phyloP scores from a whole-genome alignment of 2,888 invertebrate genomes.

The Callyntrura guangdongensis region DNA sequence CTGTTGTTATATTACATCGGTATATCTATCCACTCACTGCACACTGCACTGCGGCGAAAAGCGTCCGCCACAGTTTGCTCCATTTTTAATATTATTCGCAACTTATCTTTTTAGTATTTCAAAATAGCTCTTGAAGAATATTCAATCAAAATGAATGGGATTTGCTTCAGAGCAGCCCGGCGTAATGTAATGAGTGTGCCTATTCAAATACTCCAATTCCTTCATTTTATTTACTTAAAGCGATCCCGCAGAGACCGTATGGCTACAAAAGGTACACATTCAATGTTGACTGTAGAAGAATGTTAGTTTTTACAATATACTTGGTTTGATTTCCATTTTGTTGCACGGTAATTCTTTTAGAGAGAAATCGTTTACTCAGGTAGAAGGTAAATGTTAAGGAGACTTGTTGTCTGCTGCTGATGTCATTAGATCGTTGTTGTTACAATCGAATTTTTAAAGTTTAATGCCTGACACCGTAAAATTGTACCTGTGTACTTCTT shows the following conservation, averaged over 20 bases:
- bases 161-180: neutral
- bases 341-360: neutral
- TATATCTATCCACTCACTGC: too few relatives aligned
- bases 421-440: conserved; percentile 14
- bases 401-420: neutral
- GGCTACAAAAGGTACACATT: neutral
- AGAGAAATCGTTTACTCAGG: neutral
- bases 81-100: conserved; percentile 26
- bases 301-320: neutral
- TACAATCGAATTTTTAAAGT: too few relatives aligned
- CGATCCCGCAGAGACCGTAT: conserved; percentile 5
- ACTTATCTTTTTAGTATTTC: neutral
- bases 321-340: neutral
- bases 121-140: conserved; percentile 1
- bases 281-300: neutral
- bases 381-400: conserved; percentile 3
- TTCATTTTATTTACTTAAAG: neutral
- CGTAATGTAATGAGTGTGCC: neutral
- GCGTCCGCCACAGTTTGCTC: conserved; percentile 13
- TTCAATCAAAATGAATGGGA: conserved; percentile 5
- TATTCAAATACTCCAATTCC: neutral
- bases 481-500: conserved; percentile 21
- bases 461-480: neutral
- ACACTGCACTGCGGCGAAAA: too few relatives aligned
- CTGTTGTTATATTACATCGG: neutral